Conservation (phyloP, 2,797 vertebrate species). For the Myoxocephalus aenaeus region DNA sequence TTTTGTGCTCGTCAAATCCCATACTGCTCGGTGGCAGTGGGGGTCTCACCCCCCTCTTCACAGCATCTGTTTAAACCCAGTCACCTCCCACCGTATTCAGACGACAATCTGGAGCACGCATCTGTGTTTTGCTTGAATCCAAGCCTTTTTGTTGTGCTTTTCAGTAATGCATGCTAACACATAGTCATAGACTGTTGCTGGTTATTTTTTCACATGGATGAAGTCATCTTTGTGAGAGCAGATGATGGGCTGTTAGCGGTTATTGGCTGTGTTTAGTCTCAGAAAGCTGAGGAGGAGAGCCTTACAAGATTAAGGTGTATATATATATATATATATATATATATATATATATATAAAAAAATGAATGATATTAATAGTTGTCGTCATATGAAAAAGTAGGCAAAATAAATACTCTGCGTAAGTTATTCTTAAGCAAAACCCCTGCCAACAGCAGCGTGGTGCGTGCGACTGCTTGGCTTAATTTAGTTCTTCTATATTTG, state of each 20-base stretch:
- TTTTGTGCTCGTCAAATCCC: conserved; percentile 53
- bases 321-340: no score
- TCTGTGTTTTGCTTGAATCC: conserved; percentile 8
- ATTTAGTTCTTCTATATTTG: conserved; percentile 21
- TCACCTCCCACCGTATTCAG: not conserved
- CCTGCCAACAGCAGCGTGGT: not conserved
- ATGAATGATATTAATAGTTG: no score
- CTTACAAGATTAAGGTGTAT: no score
- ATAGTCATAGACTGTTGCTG: conserved; percentile 1
- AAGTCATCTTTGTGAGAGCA: conserved; percentile 41
- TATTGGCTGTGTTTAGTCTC: not conserved
- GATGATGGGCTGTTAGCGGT: conserved; percentile 22
- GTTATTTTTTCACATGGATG: conserved; percentile 49
- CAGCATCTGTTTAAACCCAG: conserved; percentile 47
- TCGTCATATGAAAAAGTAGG: no score
- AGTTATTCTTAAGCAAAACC: not conserved
- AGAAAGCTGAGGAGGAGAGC: conserved; percentile 9
- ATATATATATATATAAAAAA: no score
- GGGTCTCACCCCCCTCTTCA: conserved; percentile 34
- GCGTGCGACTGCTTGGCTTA: not conserved
- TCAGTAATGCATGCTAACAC: conserved; percentile 4
- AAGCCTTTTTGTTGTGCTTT: not conserved
- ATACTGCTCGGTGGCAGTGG: conserved; percentile 9
- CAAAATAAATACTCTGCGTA: no score
- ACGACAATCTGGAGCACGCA: conserved; percentile 4